Evolutionary conservation across 2,797 vertebrate species (phyloP), one percentile per base, ranked within the genome.

Genomic region (Pseudotriccus pelzelni): DNA sequence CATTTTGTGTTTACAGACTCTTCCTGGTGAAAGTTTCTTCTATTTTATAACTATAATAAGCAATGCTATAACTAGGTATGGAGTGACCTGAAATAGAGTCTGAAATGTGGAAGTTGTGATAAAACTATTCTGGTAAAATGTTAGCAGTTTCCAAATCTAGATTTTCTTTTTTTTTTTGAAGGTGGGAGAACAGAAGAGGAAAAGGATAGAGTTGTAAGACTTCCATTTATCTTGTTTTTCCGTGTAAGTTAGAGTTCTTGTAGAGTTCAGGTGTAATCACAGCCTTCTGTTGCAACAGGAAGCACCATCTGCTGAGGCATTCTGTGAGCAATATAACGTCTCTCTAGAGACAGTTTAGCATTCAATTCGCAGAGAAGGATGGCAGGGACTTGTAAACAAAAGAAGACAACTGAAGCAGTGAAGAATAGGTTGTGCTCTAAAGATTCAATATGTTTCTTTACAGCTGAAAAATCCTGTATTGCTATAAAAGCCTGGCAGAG

Each of bases 191-290:
- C 6, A 86, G 91, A 88, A n/a, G 18, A 93, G 34, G 43, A 75
- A 96, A 93, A 87, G 43, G 32, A 82, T 18, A 86, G 84, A 97
- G 96, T 92, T 97, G 96, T 90, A 97, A 96, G 96, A 93, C 94
- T 97, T 97, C 81, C 75, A 97, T 98, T 97, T 97, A 94, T 98
- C 97, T 97, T 98, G 68, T 96, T 98, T 97, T 97, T 94, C 87
- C 96, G 69, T 78, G 96, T 95, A 96, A 96, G 96, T 97, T 97
- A 77, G 90, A 97, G 98, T 97, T 98, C 97, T 98, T 98, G 96
- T 98, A 97, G 97, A 98, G 97, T 98, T 98, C 98, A 98, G 98
- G 98, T 98, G 97, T 98, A 98, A 98, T 98, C 97, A 98, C 97
- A 97, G 97, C 98, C 97, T 98, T 98, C 98, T 98, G 98, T 97